Evolutionary conservation across 2,797 vertebrate species (phyloP).

Genomic region (Petrocephalus schoutedeni): DNA sequence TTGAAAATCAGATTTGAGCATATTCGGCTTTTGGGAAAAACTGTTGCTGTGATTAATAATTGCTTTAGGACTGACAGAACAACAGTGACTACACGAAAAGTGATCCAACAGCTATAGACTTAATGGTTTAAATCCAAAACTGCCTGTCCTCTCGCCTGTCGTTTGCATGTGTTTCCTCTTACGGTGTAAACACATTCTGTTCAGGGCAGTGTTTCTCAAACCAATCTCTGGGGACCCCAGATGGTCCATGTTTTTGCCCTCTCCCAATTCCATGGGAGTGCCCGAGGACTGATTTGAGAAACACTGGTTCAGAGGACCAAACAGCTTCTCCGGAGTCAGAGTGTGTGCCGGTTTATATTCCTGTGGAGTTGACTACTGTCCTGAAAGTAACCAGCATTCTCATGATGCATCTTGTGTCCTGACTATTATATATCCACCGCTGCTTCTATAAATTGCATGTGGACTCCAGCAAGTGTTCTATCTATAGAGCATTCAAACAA

Average conservation of each 20-base stretch:
- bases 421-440: neutral
- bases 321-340: neutral
- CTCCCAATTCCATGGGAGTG: too few species aligned
- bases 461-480: neutral
- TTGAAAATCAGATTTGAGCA: neutral
- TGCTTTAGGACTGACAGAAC: neutral
- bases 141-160: neutral
- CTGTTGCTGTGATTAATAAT: neutral
- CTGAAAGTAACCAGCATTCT: neutral
- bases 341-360: neutral
- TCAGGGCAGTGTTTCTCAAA: too few species aligned
- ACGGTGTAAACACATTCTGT: neutral
- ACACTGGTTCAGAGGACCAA: neutral
- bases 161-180: neutral
- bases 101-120: neutral
- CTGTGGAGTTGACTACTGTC: neutral
- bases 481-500: neutral
- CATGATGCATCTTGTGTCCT: neutral
- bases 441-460: neutral
- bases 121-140: neutral
- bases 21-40: neutral
- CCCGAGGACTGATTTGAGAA: too few species aligned
- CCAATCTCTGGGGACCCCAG: too few species aligned
- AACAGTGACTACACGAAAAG: neutral
- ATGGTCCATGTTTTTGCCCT: too few species aligned